These are phyloP conservation scores for Caenorhabditis inopinata DNA, from an alignment of 1,140 invertebrate species.

Conservation along the genomic window DNA sequence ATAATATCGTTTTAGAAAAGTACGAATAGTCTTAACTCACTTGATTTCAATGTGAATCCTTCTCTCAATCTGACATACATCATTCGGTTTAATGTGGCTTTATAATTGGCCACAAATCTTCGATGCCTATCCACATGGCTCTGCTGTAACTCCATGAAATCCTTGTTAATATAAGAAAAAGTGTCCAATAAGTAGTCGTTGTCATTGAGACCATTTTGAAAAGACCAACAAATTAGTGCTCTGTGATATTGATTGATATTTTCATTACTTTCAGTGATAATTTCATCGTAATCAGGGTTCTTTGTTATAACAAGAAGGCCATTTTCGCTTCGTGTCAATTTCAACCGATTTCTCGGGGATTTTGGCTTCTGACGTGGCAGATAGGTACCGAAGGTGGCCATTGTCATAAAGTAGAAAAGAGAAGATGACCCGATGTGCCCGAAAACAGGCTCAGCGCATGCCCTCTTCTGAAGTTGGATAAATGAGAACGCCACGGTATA, in stretches of 20 bases:
- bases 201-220: conserved; percentile 70
- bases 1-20: too few relatives aligned
- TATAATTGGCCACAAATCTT: conserved; percentile 40
- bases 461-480: conserved; percentile 67
- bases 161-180: conserved; percentile 33
- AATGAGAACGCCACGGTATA: conserved; percentile 80
- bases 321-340: not conserved
- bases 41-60: conserved; percentile 75
- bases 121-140: conserved; percentile 18
- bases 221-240: conserved; percentile 77
- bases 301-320: not conserved
- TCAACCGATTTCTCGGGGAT: conserved; percentile 54
- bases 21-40: not conserved
- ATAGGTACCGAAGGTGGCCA: conserved; percentile 78
- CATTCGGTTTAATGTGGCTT: conserved; percentile 72
- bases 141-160: conserved; percentile 36
- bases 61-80: conserved; percentile 78
- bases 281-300: not conserved
- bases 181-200: conserved; percentile 33
- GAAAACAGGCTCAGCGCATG: conserved; percentile 54
- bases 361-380: conserved; percentile 69
- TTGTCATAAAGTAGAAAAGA: conserved; percentile 78
- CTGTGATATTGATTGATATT: conserved; percentile 59
- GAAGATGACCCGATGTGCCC: conserved; percentile 76
- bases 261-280: not conserved